These are phyloP conservation scores for Campylomormyrus numenius DNA, from an alignment of 2,113 vertebrate genomes.

Conservation along the genomic window DNA sequence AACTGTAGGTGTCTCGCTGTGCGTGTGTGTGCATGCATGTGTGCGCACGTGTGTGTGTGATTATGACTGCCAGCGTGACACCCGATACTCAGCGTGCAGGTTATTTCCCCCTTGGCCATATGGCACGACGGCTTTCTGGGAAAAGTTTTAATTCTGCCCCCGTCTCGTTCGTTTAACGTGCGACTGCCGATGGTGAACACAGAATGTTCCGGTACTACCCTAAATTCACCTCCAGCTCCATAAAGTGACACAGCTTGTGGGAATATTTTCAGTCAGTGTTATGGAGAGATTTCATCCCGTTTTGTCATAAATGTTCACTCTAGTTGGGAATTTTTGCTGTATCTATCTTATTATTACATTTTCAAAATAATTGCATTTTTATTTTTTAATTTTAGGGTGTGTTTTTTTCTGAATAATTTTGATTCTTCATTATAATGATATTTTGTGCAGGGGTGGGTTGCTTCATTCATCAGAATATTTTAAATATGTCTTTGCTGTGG, in stretches of 20 bases:
- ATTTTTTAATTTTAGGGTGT: not conserved
- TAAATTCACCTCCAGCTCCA: not conserved
- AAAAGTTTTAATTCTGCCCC: not conserved
- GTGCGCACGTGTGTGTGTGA: not conserved
- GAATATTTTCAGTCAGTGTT: not conserved
- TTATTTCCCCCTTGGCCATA: not conserved
- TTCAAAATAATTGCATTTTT: not conserved
- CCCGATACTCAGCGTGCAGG: not conserved
- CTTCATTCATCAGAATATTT: not conserved
- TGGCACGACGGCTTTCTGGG: not conserved
- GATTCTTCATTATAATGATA: not conserved
- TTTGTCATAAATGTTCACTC: not conserved
- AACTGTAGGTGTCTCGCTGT: constrained; percentile 76
- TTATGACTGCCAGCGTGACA: not conserved
- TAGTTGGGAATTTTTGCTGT: not conserved
- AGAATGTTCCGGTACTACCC: not conserved
- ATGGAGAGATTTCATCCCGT: not conserved
- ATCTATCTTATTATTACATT: not conserved
- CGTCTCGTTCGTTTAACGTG: not conserved
- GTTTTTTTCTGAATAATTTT: not conserved
- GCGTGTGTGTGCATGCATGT: not conserved
- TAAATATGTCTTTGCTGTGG: not conserved
- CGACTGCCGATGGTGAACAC: not conserved
- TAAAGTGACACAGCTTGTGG: not conserved
- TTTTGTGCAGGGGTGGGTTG: not conserved